Evolutionary conservation across 2,888 invertebrate species (phyloP).

Genomic region (Lepidocyrtoides sp.): DNA sequence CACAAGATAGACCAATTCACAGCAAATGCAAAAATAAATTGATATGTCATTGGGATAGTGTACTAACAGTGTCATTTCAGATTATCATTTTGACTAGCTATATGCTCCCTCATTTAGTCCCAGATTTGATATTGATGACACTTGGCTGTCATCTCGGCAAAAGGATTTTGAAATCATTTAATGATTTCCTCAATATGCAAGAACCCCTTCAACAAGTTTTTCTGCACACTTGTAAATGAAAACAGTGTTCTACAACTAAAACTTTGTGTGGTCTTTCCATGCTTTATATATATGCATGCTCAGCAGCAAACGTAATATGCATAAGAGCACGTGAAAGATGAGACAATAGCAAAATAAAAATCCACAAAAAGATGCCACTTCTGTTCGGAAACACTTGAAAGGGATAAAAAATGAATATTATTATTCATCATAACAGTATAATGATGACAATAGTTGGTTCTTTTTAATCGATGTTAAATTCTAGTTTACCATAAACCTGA

Average conservation of each 20-base stretch:
- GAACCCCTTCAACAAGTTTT: conserved; percentile 65
- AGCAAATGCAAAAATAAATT: conserved; percentile 49
- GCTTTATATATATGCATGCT: too few relatives aligned
- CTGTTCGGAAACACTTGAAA: conserved; percentile 38
- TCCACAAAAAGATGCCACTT: conserved; percentile 12
- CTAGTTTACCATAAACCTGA: conserved; percentile 56
- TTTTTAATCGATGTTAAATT: conserved; percentile 64
- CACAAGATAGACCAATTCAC: background rate
- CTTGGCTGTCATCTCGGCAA: conserved; percentile 69
- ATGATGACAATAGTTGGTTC: conserved; percentile 47
- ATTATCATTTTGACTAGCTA: background rate
- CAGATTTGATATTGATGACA: conserved; percentile 28
- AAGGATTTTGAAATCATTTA: conserved; percentile 13
- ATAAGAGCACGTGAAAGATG: conserved; percentile 53
- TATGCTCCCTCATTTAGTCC: background rate
- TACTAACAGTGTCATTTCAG: background rate
- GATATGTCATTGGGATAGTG: conserved; percentile 48
- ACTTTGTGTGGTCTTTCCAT: conserved; percentile 63
- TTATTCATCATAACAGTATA: conserved; percentile 51
- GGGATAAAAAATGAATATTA: conserved; percentile 50
- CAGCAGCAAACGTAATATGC: background rate
- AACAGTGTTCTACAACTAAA: conserved; percentile 14
- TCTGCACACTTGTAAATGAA: conserved; percentile 40
- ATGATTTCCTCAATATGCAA: conserved; percentile 64
- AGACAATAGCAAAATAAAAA: background rate